phyloP scores from a whole-genome alignment of 1,140 invertebrate species.

The Penaeus vannamei region DNA sequence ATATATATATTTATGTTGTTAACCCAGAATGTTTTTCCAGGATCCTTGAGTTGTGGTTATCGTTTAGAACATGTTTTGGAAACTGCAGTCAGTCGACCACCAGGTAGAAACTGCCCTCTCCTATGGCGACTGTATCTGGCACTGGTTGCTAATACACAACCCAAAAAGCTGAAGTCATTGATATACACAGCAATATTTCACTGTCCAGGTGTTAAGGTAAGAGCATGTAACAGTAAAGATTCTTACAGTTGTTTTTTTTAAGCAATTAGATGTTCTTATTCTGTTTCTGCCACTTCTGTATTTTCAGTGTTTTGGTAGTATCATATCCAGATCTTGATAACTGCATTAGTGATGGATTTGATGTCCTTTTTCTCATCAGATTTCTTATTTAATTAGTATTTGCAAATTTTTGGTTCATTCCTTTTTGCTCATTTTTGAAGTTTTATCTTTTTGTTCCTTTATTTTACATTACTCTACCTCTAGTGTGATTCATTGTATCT shows the following conservation, averaged over 20 bases:
- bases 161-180: slow-evolving; percentile 31
- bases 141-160: slow-evolving; percentile 47
- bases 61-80: slow-evolving; percentile 71
- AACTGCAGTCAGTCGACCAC: slow-evolving; percentile 63
- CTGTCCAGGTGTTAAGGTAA: slow-evolving; percentile 56
- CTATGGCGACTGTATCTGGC: slow-evolving; percentile 72
- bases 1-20: background rate
- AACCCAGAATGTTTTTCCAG: slow-evolving; percentile 1
- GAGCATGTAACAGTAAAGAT: background rate
- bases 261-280: too few species aligned
- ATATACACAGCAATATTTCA: slow-evolving; percentile 53
- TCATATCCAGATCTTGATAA: too few species aligned
- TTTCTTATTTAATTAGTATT: too few species aligned
- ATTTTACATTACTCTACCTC: too few species aligned
- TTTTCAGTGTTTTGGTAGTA: too few species aligned
- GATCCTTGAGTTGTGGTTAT: slow-evolving; percentile 59
- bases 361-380: too few species aligned
- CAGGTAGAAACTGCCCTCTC: slow-evolving; percentile 69
- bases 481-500: too few species aligned
- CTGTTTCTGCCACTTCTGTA: background rate
- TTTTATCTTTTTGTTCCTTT: too few species aligned
- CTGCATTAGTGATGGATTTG: too few species aligned
- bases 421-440: too few species aligned
- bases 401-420: too few species aligned
- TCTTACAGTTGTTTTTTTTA: too few species aligned